Percentiles rank a stretch among this genome's conserved stretches.
phyloP scores from a whole-genome alignment of 2,888 invertebrate genomes.

The Aricia artaxerxes region DNA sequence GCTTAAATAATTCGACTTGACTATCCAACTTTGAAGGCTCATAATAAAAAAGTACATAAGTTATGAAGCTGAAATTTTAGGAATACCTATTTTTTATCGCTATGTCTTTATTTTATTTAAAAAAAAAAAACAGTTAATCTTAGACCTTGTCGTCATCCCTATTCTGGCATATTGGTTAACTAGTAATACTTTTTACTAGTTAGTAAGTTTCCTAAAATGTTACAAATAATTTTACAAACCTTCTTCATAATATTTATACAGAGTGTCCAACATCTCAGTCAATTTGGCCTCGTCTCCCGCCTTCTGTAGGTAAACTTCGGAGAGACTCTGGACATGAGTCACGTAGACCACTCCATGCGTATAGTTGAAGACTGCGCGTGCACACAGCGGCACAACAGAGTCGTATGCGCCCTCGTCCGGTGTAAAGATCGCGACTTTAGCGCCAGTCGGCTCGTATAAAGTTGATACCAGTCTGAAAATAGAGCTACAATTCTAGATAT shows the following conservation, averaged over 20 bases:
- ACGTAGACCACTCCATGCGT: conserved; percentile 81
- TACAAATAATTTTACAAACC: conserved; percentile 46
- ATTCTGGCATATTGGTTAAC: too few species aligned
- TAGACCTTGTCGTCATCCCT: too few species aligned
- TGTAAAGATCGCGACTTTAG: conserved; percentile 71
- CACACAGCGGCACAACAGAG: conserved; percentile 78
- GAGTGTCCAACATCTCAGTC: conserved; percentile 77
- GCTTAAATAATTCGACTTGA: too few species aligned
- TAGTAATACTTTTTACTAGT: too few species aligned
- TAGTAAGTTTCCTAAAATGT: too few species aligned
- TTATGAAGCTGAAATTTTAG: too few species aligned
- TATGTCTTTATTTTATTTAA: too few species aligned
- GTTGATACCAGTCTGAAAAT: conserved; percentile 83
- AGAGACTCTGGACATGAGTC: conserved; percentile 79
- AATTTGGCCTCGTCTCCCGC: conserved; percentile 70
- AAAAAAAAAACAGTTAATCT: too few species aligned
- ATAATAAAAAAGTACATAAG: too few species aligned
- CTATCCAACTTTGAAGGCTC: too few species aligned
- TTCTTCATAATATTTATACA: conserved; percentile 79
- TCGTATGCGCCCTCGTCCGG: conserved; percentile 79
- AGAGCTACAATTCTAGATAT: conserved; percentile 38
- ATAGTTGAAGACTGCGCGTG: conserved; percentile 82
- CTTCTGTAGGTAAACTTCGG: conserved; percentile 83
- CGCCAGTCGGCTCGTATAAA: conserved; percentile 79
- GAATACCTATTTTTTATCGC: too few species aligned